These are phyloP conservation scores for Epizoanthus ramosus DNA, from an alignment of 92 coral and sea anemone species.

Conservation along the genomic window DNA sequence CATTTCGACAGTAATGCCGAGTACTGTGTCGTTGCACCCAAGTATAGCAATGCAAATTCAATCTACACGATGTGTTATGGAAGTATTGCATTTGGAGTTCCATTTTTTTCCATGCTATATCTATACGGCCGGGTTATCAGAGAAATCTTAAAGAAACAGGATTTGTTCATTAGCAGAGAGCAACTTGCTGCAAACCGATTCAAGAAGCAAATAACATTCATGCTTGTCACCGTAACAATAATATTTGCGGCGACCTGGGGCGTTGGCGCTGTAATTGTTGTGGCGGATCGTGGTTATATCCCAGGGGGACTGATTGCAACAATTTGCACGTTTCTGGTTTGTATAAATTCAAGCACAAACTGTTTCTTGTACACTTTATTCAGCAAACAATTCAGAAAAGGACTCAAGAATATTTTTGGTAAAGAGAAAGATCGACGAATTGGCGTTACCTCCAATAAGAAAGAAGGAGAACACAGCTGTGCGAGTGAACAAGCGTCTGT, in stretches of 20 bases:
- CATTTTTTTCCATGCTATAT: not conserved
- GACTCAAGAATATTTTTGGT: not conserved
- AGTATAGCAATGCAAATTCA: not conserved
- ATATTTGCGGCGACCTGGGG: conserved; percentile 13
- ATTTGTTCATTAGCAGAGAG: not conserved
- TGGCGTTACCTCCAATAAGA: no score
- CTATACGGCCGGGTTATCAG: conserved; percentile 11
- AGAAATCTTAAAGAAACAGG: conserved; percentile 1
- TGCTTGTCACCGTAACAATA: not conserved
- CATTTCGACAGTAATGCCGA: not conserved
- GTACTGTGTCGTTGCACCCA: not conserved
- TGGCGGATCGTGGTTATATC: not conserved
- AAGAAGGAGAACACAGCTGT: no score
- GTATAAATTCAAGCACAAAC: conserved; percentile 13
- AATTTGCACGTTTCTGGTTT: not conserved
- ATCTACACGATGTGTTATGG: not conserved
- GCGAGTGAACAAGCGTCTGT: no score
- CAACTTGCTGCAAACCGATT: not conserved
- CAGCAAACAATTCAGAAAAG: conserved; percentile 26
- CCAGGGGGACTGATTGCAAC: not conserved
- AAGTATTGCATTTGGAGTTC: not conserved
- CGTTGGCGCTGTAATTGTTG: not conserved
- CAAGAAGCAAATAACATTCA: not conserved
- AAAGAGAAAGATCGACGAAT: not conserved
- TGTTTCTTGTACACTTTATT: conserved; percentile 25